Percentiles rank a stretch among this genome's conserved stretches.
phyloP scores from a whole-genome alignment of 1,140 invertebrate species.

The Solen grandis region DNA sequence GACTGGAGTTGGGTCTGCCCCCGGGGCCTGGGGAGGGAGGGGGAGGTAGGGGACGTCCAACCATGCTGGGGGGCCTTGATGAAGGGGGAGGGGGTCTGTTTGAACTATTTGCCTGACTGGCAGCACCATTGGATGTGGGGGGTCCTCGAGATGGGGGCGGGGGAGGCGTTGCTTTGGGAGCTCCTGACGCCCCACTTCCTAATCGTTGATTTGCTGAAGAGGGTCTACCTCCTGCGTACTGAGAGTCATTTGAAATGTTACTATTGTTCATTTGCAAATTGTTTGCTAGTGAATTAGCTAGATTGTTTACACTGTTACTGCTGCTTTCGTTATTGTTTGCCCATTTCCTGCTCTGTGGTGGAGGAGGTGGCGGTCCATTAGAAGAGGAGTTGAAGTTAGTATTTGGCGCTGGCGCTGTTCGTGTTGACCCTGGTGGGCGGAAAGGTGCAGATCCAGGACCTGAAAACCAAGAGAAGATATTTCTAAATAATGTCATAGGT shows the following conservation, averaged over 20 bases:
- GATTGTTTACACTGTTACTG: background rate
- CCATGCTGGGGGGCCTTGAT: constrained; percentile 53
- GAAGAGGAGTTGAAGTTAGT: background rate
- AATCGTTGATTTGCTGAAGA: constrained; percentile 6
- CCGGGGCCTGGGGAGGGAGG: constrained; percentile 49
- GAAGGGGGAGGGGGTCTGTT: constrained; percentile 41
- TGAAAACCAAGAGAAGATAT: constrained; percentile 22
- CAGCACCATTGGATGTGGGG: constrained; percentile 22
- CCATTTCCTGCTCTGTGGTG: constrained; percentile 43
- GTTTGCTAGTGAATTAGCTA: background rate
- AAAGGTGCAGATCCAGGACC: constrained; percentile 44
- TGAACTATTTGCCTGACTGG: constrained; percentile 5
- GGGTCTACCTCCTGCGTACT: background rate
- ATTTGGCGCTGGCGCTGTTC: background rate
- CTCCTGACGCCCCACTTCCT: constrained; percentile 13
- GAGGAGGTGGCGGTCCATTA: constrained; percentile 49
- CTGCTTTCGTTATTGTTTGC: background rate
- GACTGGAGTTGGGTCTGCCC: background rate
- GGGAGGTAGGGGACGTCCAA: constrained; percentile 55
- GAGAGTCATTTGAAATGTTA: background rate
- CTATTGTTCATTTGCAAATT: background rate
- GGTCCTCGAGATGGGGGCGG: constrained; percentile 41
- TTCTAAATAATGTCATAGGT: too few relatives aligned
- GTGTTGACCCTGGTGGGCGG: constrained; percentile 30
- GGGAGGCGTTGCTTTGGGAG: constrained; percentile 30